Base-by-base conservation (phyloP, 2,113 vertebrate species). In the Coregonus clupeaformis region DNA sequence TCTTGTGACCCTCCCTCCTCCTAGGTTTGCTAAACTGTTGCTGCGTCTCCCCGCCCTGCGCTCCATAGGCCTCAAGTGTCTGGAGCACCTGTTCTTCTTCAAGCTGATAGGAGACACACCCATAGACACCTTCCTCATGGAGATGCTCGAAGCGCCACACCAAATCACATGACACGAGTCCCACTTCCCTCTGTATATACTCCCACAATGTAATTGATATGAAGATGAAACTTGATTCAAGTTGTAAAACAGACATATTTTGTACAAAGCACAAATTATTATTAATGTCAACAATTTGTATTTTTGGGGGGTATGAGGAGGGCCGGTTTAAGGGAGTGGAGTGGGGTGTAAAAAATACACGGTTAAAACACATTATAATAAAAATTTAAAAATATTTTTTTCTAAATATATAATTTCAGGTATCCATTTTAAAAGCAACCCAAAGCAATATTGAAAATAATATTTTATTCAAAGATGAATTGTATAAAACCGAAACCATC, bases 1-100 rank as follows among this genome's bases (percentile, higher is more conserved):
- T 45, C 1, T 69, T 71, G n/a, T 70, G 49, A 11, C 20, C 62
- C n/a, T 66, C 57, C 16, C 13, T 66, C 60, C 73, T 27, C 0
- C 90, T 52, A 98, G 97, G 90, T 98, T 98, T 78, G 97, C 97
- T 86, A 98, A 98, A 81, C 94, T 98, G 71, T 90, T 98, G 2
- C 93, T 98, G 62, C 95, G 97, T 62, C 94, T 98, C 42, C 97
- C 97, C 0, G 97, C 96, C 0, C 93, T 98, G 75, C 94, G 96
- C 60, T 98, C 97, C 84, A 98, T 98, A 0, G 97, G 97, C 72
- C 88, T 98, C 75, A 98, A 98, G 77, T 98, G 97, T 90, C 89
- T 98, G 85, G 97, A 98, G 88, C 97, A 98, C 87, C 95, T 98
- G 55, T 98, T 98, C 91, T 98, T 98, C 94, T 98, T 98, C 91